phyloP scores from a whole-genome alignment of 2,888 invertebrate species.

The Hyposoter didymator region DNA sequence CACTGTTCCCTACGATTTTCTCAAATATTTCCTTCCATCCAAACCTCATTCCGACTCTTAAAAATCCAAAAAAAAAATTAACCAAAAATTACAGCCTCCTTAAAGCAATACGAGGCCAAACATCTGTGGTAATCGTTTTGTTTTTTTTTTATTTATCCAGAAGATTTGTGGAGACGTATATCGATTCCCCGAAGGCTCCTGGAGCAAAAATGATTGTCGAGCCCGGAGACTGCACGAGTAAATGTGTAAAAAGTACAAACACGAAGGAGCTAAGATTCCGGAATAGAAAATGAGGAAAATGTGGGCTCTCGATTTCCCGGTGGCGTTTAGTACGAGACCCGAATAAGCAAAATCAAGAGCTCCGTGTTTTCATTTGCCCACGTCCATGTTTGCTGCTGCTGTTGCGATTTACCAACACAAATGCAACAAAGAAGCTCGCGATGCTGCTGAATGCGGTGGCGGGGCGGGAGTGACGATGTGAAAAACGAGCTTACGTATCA shows the following conservation, averaged over 20 bases:
- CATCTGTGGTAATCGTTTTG: no score
- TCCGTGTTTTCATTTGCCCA: constrained; percentile 2
- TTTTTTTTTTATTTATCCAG: no score
- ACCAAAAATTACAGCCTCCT: background rate
- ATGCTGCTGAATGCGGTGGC: background rate
- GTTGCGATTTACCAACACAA: background rate
- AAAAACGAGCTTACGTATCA: constrained; percentile 32
- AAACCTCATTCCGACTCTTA: no score
- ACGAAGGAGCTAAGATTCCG: background rate
- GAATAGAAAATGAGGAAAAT: constrained; percentile 9
- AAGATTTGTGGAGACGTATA: background rate
- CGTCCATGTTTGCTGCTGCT: constrained; percentile 1
- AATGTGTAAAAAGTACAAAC: background rate
- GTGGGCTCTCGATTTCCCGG: background rate
- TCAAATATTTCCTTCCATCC: no score
- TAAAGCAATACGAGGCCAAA: no score
- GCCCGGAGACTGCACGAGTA: background rate
- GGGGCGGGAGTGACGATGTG: constrained; percentile 21
- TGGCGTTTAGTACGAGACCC: background rate
- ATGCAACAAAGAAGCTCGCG: background rate
- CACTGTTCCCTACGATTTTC: no score
- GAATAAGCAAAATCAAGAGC: constrained; percentile 27
- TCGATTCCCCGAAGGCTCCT: background rate
- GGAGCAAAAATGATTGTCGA: constrained; percentile 3
- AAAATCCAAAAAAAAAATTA: no score